These are phyloP conservation scores for Sterrhoptilus dennistouni DNA, from an alignment of 2,113 vertebrate genomes.

Conservation along the genomic window DNA sequence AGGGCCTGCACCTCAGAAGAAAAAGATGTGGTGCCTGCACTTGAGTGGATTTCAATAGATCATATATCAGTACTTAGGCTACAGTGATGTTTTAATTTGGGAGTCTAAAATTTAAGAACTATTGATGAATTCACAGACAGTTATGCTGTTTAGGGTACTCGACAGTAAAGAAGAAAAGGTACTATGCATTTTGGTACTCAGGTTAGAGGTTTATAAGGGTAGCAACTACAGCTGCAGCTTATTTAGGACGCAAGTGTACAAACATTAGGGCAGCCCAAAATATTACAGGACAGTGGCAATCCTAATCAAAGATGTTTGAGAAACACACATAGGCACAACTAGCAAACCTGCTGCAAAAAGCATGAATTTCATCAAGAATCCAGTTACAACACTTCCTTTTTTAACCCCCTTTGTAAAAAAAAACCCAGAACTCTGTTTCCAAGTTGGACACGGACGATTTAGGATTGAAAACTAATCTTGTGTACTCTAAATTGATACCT, in stretches of 20 bases:
- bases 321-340: background rate
- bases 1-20: background rate
- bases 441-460: background rate
- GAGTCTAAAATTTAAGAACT: background rate
- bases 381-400: background rate
- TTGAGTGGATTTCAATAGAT: background rate
- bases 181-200: background rate
- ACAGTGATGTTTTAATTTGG: background rate
- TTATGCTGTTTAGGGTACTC: background rate
- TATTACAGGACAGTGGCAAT: background rate
- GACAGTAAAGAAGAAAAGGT: background rate
- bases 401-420: background rate
- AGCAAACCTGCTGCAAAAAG: background rate
- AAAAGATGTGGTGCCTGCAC: background rate
- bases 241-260: accelerated
- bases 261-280: background rate
- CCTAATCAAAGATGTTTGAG: background rate
- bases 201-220: background rate
- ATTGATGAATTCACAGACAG: background rate
- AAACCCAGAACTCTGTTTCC: background rate
- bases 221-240: background rate
- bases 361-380: background rate
- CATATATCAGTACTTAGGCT: accelerated
- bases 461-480: accelerated
- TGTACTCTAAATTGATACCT: background rate